Base-by-base conservation (phyloP, 2,113 vertebrate genomes). In the Microtus oregoni region DNA sequence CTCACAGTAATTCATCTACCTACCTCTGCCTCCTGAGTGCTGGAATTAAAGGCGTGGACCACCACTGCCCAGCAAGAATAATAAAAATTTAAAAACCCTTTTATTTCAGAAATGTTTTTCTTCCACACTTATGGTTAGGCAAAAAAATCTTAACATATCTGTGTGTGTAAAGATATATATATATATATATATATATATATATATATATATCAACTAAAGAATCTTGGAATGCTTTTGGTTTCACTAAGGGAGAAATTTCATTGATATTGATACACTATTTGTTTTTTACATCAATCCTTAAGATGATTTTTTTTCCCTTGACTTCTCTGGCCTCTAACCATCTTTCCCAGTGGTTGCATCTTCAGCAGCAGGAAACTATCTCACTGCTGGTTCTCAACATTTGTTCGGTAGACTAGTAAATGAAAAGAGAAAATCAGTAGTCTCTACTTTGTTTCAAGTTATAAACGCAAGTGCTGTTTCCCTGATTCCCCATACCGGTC, bases 331-430 rank as follows among this genome's bases (percentile, higher is more conserved):
- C 32, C 9, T 94, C 89, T 92, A n/a, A 72, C 68, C 38, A 0
- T 90, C 68, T 93, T 95, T 97, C 65, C 38, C 82, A 95, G 67
- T 75, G 12, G 32, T 58, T 63, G 76, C 13, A 75, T 61, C 86
- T 94, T 93, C 50, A 67, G 38, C 94, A 96, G 91, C 32, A 90
- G 83, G 68, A 94, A 95, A 94, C 86, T 87, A 95, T 89, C 89
- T 94, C n/a, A 86, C 78, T 93, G 55, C 79, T 85, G 28, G 10
- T 87, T 97, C 96, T 86, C 58, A 89, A 19, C n/a, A 83, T 89
- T 72, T 86, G 32, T 44, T 90, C 58, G 8, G 55, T 75, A 78
- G 41, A 52, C 26, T 50, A 41, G 86, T 76, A 58, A 24, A 78
- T 68, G 68, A 91, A 92, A n/a, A 96, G n/a, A 13, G 65, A 95